phyloP scores from a whole-genome alignment of 2,797 vertebrate species.

The Lutjanus campechanus region DNA sequence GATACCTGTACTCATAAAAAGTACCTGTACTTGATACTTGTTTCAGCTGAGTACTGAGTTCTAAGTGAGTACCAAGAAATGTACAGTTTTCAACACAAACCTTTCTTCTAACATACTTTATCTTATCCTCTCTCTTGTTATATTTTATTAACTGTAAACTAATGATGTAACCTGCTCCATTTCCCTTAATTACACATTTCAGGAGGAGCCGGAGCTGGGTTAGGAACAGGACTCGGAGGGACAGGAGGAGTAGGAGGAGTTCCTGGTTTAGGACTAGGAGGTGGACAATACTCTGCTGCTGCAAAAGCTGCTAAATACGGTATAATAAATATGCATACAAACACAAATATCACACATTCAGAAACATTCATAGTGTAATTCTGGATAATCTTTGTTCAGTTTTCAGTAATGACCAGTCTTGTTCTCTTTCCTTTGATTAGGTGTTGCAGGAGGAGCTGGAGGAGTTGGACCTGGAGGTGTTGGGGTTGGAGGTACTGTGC shows the following conservation, averaged over 20 bases:
- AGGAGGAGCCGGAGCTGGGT: slow-evolving; percentile 28
- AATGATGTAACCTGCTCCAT: not conserved
- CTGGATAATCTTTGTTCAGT: not conserved
- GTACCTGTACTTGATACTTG: no score
- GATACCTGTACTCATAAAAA: no score
- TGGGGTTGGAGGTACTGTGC: slow-evolving; percentile 40
- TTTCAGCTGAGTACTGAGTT: no score
- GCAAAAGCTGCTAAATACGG: slow-evolving; percentile 72
- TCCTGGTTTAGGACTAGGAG: slow-evolving; percentile 37
- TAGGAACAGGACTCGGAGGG: slow-evolving; percentile 15
- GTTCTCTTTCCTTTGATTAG: not conserved
- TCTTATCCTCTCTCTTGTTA: not conserved
- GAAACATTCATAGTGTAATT: not conserved
- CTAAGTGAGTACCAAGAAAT: no score
- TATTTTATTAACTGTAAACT: not conserved
- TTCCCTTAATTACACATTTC: not conserved
- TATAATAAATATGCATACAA: slow-evolving; percentile 11
- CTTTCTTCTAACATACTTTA: no score
- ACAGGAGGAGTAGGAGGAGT: slow-evolving; percentile 35
- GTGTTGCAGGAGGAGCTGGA: slow-evolving; percentile 20
- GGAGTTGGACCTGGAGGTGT: slow-evolving; percentile 33
- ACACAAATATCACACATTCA: not conserved
- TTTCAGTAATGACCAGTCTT: not conserved
- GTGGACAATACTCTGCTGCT: slow-evolving; percentile 59
- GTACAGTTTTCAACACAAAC: no score